Conservation (phyloP, 2,797 vertebrate species). For the Luscinia megarhynchos region DNA sequence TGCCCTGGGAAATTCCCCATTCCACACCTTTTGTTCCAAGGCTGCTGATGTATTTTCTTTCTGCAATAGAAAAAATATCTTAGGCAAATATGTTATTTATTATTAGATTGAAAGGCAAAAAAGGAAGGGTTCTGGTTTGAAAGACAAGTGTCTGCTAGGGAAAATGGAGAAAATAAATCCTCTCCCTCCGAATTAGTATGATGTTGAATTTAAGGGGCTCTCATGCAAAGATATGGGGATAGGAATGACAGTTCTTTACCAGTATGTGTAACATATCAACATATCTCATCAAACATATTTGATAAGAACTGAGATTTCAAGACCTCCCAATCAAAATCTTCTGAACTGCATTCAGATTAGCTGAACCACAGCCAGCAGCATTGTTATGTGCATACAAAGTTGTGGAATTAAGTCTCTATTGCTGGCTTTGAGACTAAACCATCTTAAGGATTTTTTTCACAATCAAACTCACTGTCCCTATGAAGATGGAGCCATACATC, state of each 20-base stretch:
- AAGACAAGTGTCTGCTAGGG: too few relatives aligned
- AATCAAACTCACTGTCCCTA: neutral
- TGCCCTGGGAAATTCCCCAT: neutral
- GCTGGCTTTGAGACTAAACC: fast-evolving
- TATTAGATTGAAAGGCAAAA: conserved; percentile 16
- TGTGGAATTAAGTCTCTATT: neutral
- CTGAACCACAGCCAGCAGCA: neutral
- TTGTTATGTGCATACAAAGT: fast-evolving
- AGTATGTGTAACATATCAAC: too few relatives aligned
- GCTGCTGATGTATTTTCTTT: conserved; percentile 34
- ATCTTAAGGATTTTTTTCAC: neutral
- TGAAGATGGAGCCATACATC: neutral
- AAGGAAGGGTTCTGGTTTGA: neutral
- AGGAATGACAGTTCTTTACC: too few relatives aligned
- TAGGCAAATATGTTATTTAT: conserved; percentile 27
- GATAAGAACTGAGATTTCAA: neutral
- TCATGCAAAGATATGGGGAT: too few relatives aligned
- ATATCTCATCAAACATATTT: neutral
- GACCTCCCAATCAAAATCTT: neutral
- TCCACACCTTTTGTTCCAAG: conserved; percentile 37
- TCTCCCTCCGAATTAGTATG: too few relatives aligned
- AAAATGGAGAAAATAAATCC: too few relatives aligned
- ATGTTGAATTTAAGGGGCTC: too few relatives aligned
- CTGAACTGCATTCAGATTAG: neutral
- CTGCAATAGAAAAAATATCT: conserved; percentile 24